These are phyloP conservation scores for Verasper variegatus DNA, from an alignment of 2,113 vertebrate species.

Conservation along the genomic window DNA sequence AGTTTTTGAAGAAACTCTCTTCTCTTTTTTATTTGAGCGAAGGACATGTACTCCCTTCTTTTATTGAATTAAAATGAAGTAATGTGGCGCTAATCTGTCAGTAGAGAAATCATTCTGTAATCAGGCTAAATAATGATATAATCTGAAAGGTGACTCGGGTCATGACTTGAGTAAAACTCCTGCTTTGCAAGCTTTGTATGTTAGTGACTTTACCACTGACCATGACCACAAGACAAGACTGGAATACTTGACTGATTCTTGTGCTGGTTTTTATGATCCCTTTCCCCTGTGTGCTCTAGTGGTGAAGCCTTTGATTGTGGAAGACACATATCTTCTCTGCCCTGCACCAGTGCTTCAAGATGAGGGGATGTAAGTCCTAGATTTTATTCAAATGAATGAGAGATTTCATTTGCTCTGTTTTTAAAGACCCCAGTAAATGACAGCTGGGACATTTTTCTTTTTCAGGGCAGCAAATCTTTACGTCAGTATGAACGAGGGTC, in stretches of 20 bases:
- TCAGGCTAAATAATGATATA: constrained; percentile 4
- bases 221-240: neutral
- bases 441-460: constrained; percentile 9
- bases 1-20: neutral
- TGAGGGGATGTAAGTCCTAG: constrained; percentile 91
- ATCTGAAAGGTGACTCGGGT: neutral
- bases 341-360: constrained; percentile 93
- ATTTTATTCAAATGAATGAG: constrained; percentile 9
- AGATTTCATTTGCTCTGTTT: constrained; percentile 8
- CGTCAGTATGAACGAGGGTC: constrained; percentile 98
- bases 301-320: constrained; percentile 93
- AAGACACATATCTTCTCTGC: constrained; percentile 95
- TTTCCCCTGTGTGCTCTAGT: constrained; percentile 77
- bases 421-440: neutral
- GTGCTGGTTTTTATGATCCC: neutral
- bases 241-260: constrained; percentile 26
- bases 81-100: constrained; percentile 1
- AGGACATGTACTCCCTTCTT: constrained; percentile 1
- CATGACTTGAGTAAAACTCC: neutral
- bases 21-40: neutral
- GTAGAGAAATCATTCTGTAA: constrained; percentile 11
- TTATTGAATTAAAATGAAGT: constrained; percentile 7
- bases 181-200: neutral
- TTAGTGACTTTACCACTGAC: neutral
- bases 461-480: constrained; percentile 90